phyloP scores from a whole-genome alignment of 2,113 vertebrate species.

The Rallus limicola region DNA sequence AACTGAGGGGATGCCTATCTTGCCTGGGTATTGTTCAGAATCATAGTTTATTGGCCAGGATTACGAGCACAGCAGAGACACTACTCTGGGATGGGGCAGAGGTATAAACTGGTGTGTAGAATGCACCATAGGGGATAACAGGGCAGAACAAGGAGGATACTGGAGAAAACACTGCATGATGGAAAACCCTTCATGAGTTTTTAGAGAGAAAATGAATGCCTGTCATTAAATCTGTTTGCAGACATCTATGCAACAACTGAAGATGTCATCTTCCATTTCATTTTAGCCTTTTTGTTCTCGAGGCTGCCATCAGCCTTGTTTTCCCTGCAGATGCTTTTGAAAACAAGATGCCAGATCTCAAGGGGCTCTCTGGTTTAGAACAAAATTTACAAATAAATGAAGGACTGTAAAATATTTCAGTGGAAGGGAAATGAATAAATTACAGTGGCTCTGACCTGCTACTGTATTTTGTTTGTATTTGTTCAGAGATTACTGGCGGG shows the following conservation, averaged over 20 bases:
- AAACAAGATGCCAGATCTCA: conserved; percentile 48
- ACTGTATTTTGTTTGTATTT: conserved; percentile 44
- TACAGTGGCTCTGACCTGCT: not conserved
- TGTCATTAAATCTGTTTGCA: not conserved
- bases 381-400: conserved; percentile 54
- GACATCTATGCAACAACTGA: not conserved
- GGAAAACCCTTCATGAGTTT: not conserved
- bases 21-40: not conserved
- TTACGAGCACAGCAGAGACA: not conserved
- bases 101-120: not conserved
- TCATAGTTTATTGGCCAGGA: not conserved
- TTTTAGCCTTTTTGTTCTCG: conserved; percentile 17
- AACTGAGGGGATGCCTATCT: not conserved
- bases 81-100: not conserved
- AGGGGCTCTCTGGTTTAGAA: conserved; percentile 21
- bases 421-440: conserved; percentile 31
- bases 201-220: not conserved
- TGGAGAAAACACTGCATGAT: not conserved
- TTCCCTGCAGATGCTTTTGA: not conserved
- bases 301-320: not conserved
- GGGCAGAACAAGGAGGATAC: not conserved
- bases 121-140: fast-evolving
- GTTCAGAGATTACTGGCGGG: not conserved
- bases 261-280: conserved; percentile 25
- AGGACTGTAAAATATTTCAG: conserved; percentile 26